phyloP scores from a whole-genome alignment of 2,797 vertebrate genomes.

The Myioborus melanocephalus region DNA sequence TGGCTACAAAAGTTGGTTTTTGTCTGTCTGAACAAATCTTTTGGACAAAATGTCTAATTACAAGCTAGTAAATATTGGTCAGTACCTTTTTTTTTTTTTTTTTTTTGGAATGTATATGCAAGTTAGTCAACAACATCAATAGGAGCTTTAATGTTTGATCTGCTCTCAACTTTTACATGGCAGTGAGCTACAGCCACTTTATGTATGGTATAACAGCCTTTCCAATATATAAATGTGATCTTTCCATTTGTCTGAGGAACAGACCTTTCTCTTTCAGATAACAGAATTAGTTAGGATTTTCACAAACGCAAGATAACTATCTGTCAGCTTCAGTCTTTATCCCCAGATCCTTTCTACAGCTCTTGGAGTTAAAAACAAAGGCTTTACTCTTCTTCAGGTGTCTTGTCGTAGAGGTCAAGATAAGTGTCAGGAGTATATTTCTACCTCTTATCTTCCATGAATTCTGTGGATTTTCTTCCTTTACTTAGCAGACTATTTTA shows the following conservation, averaged over 20 bases:
- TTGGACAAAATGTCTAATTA: not conserved
- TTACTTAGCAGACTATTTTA: not conserved
- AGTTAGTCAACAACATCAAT: accelerated
- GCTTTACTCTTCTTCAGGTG: not conserved
- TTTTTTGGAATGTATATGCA: not conserved
- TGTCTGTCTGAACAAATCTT: not conserved
- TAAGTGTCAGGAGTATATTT: not conserved
- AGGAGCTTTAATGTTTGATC: not conserved
- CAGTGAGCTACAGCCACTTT: not conserved
- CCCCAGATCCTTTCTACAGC: not conserved
- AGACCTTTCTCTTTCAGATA: not conserved
- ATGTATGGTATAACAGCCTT: not conserved
- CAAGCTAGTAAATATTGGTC: not conserved
- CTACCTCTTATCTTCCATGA: not conserved
- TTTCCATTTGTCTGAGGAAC: not conserved
- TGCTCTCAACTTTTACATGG: not conserved
- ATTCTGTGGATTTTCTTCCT: not conserved
- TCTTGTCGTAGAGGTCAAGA: not conserved
- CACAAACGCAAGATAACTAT: not conserved
- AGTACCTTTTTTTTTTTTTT: not conserved
- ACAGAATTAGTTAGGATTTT: not conserved
- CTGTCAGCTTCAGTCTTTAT: not conserved
- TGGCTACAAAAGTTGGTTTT: not conserved
- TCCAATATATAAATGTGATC: not conserved
- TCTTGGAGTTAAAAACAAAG: not conserved